phyloP scores from a whole-genome alignment of 2,888 invertebrate genomes.

The Nemotelus nigrinus region DNA sequence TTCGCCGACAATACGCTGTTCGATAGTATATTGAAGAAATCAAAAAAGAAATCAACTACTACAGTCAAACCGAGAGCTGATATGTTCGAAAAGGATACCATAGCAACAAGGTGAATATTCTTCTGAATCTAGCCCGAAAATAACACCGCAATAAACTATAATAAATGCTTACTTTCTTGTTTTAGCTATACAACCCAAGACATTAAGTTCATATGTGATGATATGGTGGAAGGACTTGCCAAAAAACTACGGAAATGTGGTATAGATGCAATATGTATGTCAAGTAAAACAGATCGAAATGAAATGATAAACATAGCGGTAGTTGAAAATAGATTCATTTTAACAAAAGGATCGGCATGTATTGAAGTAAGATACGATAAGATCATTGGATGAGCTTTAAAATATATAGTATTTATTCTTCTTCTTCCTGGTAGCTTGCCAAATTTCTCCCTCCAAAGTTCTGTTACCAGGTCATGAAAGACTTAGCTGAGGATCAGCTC shows the following conservation, averaged over 20 bases:
- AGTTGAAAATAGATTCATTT: constrained; percentile 67
- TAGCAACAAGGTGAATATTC: not conserved
- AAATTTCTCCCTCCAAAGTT: constrained; percentile 51
- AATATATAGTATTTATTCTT: not conserved
- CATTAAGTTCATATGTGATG: constrained; percentile 70
- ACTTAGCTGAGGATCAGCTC: constrained; percentile 71
- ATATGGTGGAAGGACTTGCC: constrained; percentile 70
- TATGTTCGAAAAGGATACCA: constrained; percentile 35
- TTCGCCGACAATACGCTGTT: constrained; percentile 54
- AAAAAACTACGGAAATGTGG: constrained; percentile 73
- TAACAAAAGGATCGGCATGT: constrained; percentile 67
- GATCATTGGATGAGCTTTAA: too few species aligned
- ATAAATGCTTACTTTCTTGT: not conserved
- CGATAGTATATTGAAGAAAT: constrained; percentile 53
- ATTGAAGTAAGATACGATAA: constrained; percentile 60
- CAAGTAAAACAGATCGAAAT: constrained; percentile 66
- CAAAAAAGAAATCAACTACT: constrained; percentile 51
- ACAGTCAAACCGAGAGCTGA: constrained; percentile 49
- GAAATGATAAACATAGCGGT: constrained; percentile 67
- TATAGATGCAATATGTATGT: constrained; percentile 69
- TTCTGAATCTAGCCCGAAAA: not conserved
- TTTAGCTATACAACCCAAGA: constrained; percentile 49
- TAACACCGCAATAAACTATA: not conserved
- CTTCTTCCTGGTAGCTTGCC: constrained; percentile 54
- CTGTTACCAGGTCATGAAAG: constrained; percentile 68